phyloP scores from a whole-genome alignment of 2,113 vertebrate species.

The Phyllostomus hastatus region DNA sequence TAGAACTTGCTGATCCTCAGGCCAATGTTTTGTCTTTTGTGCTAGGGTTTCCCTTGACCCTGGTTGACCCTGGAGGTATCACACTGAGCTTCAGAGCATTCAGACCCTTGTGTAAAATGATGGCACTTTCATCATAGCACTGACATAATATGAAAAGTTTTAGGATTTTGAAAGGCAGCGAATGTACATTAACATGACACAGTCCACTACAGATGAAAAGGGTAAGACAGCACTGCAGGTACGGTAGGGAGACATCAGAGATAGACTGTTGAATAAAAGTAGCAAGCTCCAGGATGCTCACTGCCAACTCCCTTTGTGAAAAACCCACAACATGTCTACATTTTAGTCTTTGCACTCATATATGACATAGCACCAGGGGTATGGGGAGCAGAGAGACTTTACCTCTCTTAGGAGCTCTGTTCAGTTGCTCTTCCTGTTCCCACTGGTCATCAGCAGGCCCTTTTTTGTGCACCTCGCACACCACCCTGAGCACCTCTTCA shows the following conservation, averaged over 20 bases:
- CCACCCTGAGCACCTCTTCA: neutral
- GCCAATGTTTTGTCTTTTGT: neutral
- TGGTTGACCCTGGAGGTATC: neutral
- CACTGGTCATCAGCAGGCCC: rapidly evolving
- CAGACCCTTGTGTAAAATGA: neutral
- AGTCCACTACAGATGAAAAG: neutral
- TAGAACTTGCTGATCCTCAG: neutral
- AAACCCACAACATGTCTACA: no score
- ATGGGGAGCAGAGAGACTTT: rapidly evolving
- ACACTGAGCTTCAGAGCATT: neutral
- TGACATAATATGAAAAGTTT: neutral
- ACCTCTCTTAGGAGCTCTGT: rapidly evolving
- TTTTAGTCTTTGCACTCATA: no score
- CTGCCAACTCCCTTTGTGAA: neutral
- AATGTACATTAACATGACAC: no score
- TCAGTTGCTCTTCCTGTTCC: neutral
- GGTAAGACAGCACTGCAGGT: neutral
- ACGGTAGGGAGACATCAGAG: rapidly evolving
- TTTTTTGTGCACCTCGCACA: rapidly evolving
- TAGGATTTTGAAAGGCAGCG: neutral
- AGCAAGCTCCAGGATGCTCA: neutral
- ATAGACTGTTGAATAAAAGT: no score
- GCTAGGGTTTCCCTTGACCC: neutral
- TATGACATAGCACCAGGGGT: neutral
- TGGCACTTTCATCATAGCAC: neutral